Conservation (phyloP, 1,140 invertebrate genomes). For the Lucilia sericata region DNA sequence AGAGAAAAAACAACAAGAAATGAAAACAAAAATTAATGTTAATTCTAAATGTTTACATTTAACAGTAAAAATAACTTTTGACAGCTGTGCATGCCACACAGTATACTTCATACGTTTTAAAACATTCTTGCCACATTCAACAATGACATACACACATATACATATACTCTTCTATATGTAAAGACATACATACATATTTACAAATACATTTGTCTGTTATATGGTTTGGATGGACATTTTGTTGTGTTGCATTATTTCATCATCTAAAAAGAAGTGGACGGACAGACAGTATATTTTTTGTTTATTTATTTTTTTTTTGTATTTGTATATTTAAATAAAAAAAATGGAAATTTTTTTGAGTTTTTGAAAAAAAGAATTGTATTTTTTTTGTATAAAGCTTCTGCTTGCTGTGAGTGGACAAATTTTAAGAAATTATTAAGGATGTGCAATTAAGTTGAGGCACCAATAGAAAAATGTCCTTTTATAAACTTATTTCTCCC, state of each 20-base stretch:
- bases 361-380: background rate
- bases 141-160: background rate
- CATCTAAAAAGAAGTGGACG: background rate
- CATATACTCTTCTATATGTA: background rate
- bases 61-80: slow-evolving; percentile 43
- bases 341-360: background rate
- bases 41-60: slow-evolving; percentile 44
- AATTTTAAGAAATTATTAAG: background rate
- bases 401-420: background rate
- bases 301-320: background rate
- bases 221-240: background rate
- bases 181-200: background rate
- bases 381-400: background rate
- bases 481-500: too few relatives aligned
- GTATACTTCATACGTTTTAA: background rate
- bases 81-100: slow-evolving; percentile 41
- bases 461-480: too few relatives aligned
- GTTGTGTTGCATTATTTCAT: slow-evolving; percentile 11
- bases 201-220: background rate
- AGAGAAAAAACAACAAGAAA: background rate
- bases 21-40: slow-evolving; percentile 29
- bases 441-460: background rate
- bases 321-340: slow-evolving; percentile 10
- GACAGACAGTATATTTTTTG: background rate
- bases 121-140: background rate